phyloP scores from a whole-genome alignment of 2,113 vertebrate species.

The Hemiprocne comata region DNA sequence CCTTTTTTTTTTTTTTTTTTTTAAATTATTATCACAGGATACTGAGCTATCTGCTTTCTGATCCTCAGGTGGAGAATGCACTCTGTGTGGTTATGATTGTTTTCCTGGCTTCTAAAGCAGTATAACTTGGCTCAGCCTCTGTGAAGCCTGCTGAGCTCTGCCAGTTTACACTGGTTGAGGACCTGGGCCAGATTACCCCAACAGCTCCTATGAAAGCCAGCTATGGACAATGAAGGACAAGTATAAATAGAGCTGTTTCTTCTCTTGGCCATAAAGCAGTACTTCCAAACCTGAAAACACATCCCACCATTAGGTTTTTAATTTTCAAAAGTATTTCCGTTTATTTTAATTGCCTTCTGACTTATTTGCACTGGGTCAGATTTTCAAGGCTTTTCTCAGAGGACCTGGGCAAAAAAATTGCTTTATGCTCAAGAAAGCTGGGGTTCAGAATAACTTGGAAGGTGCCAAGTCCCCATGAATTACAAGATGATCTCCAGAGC shows the following conservation, averaged over 20 bases:
- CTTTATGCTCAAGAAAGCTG: not conserved
- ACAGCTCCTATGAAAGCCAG: not conserved
- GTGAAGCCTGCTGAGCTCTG: not conserved
- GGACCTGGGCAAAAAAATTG: not conserved
- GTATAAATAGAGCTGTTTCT: not conserved
- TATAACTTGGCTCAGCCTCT: not conserved
- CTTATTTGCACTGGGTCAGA: not conserved
- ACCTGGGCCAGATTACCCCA: not conserved
- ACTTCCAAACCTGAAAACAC: not conserved
- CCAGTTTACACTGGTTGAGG: not conserved
- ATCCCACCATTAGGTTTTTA: not conserved
- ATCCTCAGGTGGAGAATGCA: not conserved
- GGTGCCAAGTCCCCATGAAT: not conserved
- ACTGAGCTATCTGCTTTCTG: not conserved
- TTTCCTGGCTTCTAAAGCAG: conserved; percentile 2
- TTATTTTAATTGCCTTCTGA: not conserved
- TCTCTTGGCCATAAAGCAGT: not conserved
- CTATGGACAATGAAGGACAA: not conserved
- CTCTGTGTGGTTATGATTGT: not conserved
- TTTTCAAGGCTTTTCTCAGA: not conserved
- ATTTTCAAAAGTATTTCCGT: not conserved
- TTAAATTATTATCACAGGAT: not conserved
- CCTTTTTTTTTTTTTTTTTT: not conserved
- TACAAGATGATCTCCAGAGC: not conserved
- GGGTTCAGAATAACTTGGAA: not conserved